Conservation (phyloP, 2,113 vertebrate genomes). For the Bos taurus region DNA sequence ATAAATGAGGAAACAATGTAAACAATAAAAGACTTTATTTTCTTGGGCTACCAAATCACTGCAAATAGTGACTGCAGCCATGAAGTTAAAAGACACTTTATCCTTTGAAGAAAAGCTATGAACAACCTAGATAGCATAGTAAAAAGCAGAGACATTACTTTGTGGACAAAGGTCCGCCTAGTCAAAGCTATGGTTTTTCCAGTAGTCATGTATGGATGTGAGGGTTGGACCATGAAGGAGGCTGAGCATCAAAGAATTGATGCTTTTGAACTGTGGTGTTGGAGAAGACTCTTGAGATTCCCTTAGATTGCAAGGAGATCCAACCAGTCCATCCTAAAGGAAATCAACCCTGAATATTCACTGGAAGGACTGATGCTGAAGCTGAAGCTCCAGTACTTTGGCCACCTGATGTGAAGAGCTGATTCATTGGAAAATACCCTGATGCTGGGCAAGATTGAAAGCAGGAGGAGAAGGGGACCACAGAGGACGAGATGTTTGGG, state of each 20-base stretch:
- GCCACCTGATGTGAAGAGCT: background rate
- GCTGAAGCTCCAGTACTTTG: background rate
- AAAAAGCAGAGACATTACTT: background rate
- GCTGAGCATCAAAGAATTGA: background rate
- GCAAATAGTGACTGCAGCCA: background rate
- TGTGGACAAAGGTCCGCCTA: background rate
- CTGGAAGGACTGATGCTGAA: background rate
- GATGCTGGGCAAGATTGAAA: background rate
- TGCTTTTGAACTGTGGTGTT: background rate
- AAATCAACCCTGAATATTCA: background rate
- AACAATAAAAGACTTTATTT: background rate
- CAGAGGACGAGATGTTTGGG: rapidly evolving
- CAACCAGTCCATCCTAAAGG: background rate
- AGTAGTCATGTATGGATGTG: background rate
- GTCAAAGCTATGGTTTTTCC: background rate
- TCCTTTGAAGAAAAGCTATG: background rate
- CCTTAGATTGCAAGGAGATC: background rate
- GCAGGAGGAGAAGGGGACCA: background rate
- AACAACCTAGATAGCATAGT: background rate
- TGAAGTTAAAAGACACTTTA: background rate
- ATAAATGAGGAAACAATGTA: background rate
- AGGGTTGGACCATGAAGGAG: background rate
- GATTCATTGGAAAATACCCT: background rate
- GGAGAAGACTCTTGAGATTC: background rate
- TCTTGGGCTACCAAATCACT: background rate